Conservation (phyloP, 2,888 invertebrate species). For the Drosophila pseudotakahashii region DNA sequence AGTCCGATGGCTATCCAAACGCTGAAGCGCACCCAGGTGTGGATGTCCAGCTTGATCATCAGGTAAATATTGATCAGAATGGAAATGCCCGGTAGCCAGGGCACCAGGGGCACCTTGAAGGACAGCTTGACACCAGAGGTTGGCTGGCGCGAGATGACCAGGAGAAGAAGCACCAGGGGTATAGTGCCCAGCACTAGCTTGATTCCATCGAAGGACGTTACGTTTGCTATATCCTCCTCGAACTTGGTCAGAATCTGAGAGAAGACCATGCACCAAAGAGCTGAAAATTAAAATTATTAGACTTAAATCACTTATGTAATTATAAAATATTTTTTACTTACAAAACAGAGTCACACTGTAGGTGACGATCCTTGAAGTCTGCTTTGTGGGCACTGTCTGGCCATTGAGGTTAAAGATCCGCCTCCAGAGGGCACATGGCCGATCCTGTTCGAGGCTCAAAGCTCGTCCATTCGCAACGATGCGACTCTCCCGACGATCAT, state of each 20-base stretch:
- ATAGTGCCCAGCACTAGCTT: constrained; percentile 62
- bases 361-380: constrained; percentile 84
- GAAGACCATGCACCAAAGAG: constrained; percentile 75
- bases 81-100: constrained; percentile 91
- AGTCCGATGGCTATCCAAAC: constrained; percentile 93
- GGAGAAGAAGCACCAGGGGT: constrained; percentile 84
- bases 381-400: constrained; percentile 83
- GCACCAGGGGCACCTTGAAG: constrained; percentile 92
- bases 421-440: constrained; percentile 64
- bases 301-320: too few species aligned
- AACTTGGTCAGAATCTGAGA: constrained; percentile 74
- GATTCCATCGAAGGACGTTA: constrained; percentile 55
- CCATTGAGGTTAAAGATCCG: constrained; percentile 84
- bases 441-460: constrained; percentile 45
- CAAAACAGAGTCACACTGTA: constrained; percentile 84
- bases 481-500: constrained; percentile 73
- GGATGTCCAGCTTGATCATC: constrained; percentile 87
- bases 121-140: constrained; percentile 87
- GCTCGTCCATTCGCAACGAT: constrained; percentile 59
- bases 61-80: constrained; percentile 93
- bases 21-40: constrained; percentile 93
- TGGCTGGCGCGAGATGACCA: constrained; percentile 87
- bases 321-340: constrained; percentile 64
- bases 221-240: constrained; percentile 64
- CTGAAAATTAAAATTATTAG: constrained; percentile 51